These are phyloP conservation scores for Incurvaria masculella DNA, from an alignment of 2,888 invertebrate genomes.

Conservation along the genomic window DNA sequence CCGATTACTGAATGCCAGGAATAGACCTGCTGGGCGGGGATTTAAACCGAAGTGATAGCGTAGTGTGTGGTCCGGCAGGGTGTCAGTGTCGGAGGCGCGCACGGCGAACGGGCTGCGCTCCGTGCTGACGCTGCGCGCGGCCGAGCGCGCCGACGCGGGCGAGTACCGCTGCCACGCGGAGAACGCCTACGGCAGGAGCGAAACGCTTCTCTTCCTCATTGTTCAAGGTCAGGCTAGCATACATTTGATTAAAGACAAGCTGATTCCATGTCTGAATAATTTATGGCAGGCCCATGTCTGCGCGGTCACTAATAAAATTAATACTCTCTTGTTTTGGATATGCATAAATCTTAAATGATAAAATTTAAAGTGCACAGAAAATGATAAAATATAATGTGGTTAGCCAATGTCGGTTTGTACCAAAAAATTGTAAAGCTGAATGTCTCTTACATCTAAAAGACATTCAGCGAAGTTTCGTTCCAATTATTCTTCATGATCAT, in stretches of 20 bases:
- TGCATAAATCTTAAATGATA: too few species aligned
- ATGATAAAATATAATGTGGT: not conserved
- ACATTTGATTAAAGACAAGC: not conserved
- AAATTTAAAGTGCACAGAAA: too few species aligned
- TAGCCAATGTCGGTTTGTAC: not conserved
- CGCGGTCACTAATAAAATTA: too few species aligned
- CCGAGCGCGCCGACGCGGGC: conserved; percentile 67
- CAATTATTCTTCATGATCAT: too few species aligned
- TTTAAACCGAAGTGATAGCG: too few species aligned
- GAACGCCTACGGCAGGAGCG: conserved; percentile 66
- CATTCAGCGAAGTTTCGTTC: too few species aligned
- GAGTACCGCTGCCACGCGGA: conserved; percentile 68
- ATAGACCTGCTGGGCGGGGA: too few species aligned
- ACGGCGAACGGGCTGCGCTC: conserved; percentile 65
- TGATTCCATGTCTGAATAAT: too few species aligned
- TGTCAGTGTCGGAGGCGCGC: conserved; percentile 64
- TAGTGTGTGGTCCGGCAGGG: conserved; percentile 22
- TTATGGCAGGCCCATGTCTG: too few species aligned
- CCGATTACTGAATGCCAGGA: too few species aligned
- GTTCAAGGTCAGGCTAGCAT: conserved; percentile 55
- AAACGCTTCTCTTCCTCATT: conserved; percentile 60
- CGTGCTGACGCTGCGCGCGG: conserved; percentile 60
- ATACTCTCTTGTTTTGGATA: too few species aligned
- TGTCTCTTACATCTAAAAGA: too few species aligned
- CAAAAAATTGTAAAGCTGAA: not conserved